These are phyloP conservation scores for Cephus pygmeus DNA, from an alignment of 2,888 invertebrate genomes.

Conservation along the genomic window DNA sequence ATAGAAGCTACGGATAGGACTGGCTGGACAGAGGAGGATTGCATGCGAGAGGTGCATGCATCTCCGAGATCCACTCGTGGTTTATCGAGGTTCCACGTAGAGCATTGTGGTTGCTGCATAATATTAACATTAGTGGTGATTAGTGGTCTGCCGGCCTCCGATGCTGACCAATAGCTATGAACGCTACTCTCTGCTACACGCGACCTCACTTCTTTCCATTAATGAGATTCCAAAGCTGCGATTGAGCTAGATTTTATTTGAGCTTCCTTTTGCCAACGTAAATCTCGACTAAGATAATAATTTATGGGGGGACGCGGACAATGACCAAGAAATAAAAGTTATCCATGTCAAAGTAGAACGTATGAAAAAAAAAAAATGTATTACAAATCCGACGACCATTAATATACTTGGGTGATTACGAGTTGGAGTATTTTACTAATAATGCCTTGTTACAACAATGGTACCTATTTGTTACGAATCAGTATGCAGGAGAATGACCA, in stretches of 20 bases:
- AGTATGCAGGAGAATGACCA: not conserved
- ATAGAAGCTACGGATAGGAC: not conserved
- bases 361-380: not conserved
- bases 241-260: not conserved
- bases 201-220: slow-evolving; percentile 53
- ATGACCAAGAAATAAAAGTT: not conserved
- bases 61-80: slow-evolving; percentile 49
- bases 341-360: not conserved
- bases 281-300: not conserved
- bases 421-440: not conserved
- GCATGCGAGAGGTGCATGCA: slow-evolving; percentile 59
- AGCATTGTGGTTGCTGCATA: slow-evolving; percentile 62
- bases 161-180: slow-evolving; percentile 45
- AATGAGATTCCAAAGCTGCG: slow-evolving; percentile 48
- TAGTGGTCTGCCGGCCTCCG: slow-evolving; percentile 56
- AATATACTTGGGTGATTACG: not conserved
- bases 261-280: not conserved
- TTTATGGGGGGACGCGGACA: not conserved
- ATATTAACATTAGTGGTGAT: slow-evolving; percentile 64
- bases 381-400: not conserved
- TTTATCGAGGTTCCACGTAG: slow-evolving; percentile 56
- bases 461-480: not conserved
- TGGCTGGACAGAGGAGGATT: slow-evolving; percentile 43
- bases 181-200: slow-evolving; percentile 47
- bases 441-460: not conserved